phyloP scores from a whole-genome alignment of 1,140 invertebrate species.

The Aporrectodea caliginosa region DNA sequence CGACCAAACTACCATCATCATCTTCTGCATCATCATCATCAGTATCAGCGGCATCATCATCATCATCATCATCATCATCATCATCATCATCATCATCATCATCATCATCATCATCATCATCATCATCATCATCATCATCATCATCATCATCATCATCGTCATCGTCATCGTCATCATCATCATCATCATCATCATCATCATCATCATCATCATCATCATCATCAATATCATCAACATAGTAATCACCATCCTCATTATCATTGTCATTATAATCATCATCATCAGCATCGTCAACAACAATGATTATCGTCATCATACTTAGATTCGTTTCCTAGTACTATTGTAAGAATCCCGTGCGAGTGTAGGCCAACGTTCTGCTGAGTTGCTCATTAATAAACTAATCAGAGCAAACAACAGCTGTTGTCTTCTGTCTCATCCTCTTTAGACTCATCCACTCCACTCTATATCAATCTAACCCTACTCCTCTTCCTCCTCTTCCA shows the following conservation, averaged over 20 bases:
- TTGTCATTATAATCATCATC: not conserved
- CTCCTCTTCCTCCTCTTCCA: too few species aligned
- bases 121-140: not conserved
- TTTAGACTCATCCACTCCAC: too few species aligned
- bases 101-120: not conserved
- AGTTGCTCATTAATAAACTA: too few species aligned
- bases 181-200: constrained; percentile 2
- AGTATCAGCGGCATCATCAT: not conserved
- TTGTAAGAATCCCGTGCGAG: too few species aligned
- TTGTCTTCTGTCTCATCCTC: too few species aligned
- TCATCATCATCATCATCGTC: not conserved
- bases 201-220: constrained; percentile 2
- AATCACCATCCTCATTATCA: not conserved
- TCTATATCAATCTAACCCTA: too few species aligned
- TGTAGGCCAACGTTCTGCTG: too few species aligned
- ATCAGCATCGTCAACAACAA: not conserved
- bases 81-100: not conserved
- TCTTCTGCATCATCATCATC: not conserved
- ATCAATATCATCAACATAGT: not conserved
- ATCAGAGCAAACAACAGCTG: too few species aligned
- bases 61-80: not conserved
- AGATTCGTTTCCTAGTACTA: too few species aligned
- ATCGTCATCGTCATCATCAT: not conserved
- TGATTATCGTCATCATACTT: too few species aligned
- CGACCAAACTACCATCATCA: not conserved